Evolutionary conservation across 2,888 invertebrate species (phyloP), one percentile per base, ranked within the genome.

Genomic region (Temnothorax unifasciatus): DNA sequence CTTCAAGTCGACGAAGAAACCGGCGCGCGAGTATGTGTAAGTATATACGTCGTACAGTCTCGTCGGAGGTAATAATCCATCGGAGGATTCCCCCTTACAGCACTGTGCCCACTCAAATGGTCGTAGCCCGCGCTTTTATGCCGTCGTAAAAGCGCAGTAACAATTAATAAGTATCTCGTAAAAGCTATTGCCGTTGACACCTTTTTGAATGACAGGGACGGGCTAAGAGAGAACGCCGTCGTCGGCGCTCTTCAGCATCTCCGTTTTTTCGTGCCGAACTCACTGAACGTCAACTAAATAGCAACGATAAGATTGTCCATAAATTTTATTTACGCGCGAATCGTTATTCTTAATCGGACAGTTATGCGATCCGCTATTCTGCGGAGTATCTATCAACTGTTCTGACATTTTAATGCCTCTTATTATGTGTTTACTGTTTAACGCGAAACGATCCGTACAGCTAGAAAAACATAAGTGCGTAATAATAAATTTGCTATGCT

Each of bases 141-240:
- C 91, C 94, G 92, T 95, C 96, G 95, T 96, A 96, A 96, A 96
- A 95, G 93, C 94, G 94, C 95, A 95, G 95, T 96, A 95, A 95
- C 95, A 95, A 95, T 96, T 96, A 96, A 96, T 96, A 96, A 96
- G 95, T 95, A 95, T 95, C 95, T 95, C 96, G 95, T 96, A 95
- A 96, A 96, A 95, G 95, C 95, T 95, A 96, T 96, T 95, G 95
- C 95, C 95, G 95, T 95, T 95, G 95, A 95, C 96, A 96, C 95
- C 95, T 95, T 95, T 95, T 94, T 95, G 94, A 94, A 94, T 95
- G 94, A 94, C 94, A 95, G 94, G 94, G 94, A 92, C 89, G 92
- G 86, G 73, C 47, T 83, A 81, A 47, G 76, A 81, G 61, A 75
- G 61, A 74, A 64, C 52, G 34, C 54, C 25, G 47, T 34, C 34